These are phyloP conservation scores for Ypsolopha sequella DNA, from an alignment of 2,888 invertebrate genomes.

Conservation along the genomic window DNA sequence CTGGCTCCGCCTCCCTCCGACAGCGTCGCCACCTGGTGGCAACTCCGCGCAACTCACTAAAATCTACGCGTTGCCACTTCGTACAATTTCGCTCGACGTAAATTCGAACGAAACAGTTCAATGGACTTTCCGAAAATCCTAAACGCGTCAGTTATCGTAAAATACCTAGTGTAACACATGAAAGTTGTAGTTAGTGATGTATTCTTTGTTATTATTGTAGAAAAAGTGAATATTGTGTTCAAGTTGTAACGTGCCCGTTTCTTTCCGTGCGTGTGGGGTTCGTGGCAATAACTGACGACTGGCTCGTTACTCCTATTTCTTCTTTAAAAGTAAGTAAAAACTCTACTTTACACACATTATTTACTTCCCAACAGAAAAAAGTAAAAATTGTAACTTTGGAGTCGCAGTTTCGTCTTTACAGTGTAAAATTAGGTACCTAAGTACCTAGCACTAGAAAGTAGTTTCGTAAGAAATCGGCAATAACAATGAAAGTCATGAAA, in stretches of 20 bases:
- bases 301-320: slow-evolving; percentile 30
- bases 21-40: slow-evolving; percentile 55
- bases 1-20: slow-evolving; percentile 56
- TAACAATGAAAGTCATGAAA: too few species aligned
- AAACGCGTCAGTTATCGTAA: slow-evolving; percentile 53
- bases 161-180: slow-evolving; percentile 46
- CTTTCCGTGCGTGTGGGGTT: slow-evolving; percentile 47
- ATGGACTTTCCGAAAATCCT: slow-evolving; percentile 66
- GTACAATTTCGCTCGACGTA: slow-evolving; percentile 71
- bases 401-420: too few species aligned
- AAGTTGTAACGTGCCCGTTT: slow-evolving; percentile 38
- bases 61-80: slow-evolving; percentile 68
- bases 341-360: neutral
- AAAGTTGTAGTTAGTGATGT: slow-evolving; percentile 50
- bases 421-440: too few species aligned
- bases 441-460: too few species aligned
- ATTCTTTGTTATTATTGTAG: slow-evolving; percentile 39
- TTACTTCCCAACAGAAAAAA: too few species aligned
- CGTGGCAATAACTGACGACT: slow-evolving; percentile 52
- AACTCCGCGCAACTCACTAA: slow-evolving; percentile 46
- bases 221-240: slow-evolving; percentile 56
- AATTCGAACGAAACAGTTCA: slow-evolving; percentile 70
- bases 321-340: slow-evolving; percentile 48
- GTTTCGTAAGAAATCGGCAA: too few species aligned
- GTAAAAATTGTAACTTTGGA: too few species aligned